Evolutionary conservation across 2,888 invertebrate species (phyloP), one percentile per base, ranked within the genome.

Genomic region (Caradrina kadenii): DNA sequence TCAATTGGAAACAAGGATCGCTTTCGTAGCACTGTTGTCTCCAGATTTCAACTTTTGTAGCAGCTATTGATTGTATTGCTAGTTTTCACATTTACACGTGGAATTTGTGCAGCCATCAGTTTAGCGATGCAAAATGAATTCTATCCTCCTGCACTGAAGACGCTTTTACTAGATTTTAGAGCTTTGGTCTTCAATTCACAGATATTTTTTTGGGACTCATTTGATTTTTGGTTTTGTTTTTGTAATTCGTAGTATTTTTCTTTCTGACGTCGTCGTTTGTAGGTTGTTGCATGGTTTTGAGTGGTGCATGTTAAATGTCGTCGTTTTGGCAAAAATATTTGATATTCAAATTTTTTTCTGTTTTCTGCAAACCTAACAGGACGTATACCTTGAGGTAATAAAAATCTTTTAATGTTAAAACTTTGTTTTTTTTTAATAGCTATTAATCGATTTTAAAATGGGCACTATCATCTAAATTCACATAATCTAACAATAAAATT

Each of bases 331-430:
- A 67, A 78, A 62, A 67, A 50, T 56, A 62, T 74, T 35, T 82
- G 78, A 82, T 64, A 79, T 62, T 83, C 67, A 83, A 70, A 13
- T 78, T 84, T 87, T 84, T 81, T 82, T 82, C 88, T 83, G 87
- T 84, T 92, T 90, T 76, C 76, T 85, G 92, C 92, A 80, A 83
- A 88, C 90, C 73, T 77, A 85, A 85, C 89, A 94, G 95, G 95
- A 94, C 95, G 95, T 82, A 94, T 95, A 90, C 95, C 94, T 86
- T 95, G 94, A 95, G 95, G 95, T 95, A 94, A 93, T 78, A 60
- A 61, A 19, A 45, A 45, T 45, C 17, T 15, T 45, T 39, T 26
- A 26, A 26, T 7, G 8, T 35, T 35, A 35, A 6, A 7, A 3
- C 35, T 35, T 8, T 6, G 35, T 35, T 1, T 8, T 8, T 5